phyloP scores from a whole-genome alignment of 2,797 vertebrate genomes.

The Antrozous pallidus region DNA sequence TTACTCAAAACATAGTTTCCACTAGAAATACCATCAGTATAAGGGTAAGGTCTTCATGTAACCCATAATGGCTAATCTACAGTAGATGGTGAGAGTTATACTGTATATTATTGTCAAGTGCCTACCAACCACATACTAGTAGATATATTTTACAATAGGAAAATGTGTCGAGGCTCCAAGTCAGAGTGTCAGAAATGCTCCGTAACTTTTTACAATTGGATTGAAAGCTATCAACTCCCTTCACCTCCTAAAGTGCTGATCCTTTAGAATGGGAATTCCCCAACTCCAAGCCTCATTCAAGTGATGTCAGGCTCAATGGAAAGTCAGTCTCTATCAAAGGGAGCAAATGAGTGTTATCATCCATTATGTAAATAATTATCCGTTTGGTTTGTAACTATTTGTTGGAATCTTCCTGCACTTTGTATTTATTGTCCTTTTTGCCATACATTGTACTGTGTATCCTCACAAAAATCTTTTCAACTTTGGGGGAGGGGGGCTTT shows the following conservation, averaged over 20 bases:
- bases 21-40: background rate
- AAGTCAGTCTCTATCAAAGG: background rate
- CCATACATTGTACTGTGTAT: background rate
- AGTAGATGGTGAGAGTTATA: background rate
- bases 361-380: background rate
- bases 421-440: background rate
- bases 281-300: background rate
- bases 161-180: background rate
- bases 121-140: background rate
- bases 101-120: background rate
- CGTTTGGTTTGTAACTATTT: background rate
- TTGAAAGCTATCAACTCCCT: background rate
- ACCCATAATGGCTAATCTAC: background rate
- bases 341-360: background rate
- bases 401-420: background rate
- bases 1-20: background rate
- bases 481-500: background rate
- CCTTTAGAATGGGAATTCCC: background rate
- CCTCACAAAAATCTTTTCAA: background rate
- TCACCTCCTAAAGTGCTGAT: background rate
- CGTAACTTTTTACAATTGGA: background rate
- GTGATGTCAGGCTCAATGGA: background rate
- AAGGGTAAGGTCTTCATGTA: background rate
- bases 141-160: background rate
- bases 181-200: background rate